A percentile compares a stretch with the other conserved stretches of the same genome.
phyloP scores from a whole-genome alignment of 2,113 vertebrate genomes.

The Euleptes europaea region DNA sequence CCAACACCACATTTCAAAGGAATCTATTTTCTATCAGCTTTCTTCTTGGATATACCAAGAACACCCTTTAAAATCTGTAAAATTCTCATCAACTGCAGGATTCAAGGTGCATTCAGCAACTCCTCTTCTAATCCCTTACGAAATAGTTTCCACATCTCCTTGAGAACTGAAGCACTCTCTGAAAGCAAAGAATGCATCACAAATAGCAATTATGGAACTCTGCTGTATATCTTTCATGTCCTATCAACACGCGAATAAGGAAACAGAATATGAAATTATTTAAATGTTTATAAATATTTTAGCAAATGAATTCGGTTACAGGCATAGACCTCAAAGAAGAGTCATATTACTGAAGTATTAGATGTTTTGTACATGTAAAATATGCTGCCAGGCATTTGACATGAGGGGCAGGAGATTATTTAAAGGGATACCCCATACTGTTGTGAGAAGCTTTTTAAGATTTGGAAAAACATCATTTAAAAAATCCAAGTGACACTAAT shows the following conservation, averaged over 20 bases:
- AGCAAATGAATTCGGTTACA: background rate
- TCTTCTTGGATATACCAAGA: too few species aligned
- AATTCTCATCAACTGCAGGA: background rate
- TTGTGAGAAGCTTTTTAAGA: too few species aligned
- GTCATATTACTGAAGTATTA: background rate
- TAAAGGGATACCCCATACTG: background rate
- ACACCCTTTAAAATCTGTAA: background rate
- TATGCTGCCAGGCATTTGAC: background rate
- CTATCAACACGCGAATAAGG: background rate
- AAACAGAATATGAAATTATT: background rate
- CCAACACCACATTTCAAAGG: too few species aligned
- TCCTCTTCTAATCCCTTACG: background rate
- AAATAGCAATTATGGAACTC: background rate
- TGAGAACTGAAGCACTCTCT: background rate
- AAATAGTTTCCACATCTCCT: background rate
- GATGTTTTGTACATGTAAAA: background rate
- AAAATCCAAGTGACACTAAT: background rate
- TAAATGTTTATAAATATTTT: background rate
- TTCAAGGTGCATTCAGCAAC: background rate
- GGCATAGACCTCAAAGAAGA: background rate
- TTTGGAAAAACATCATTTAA: too few species aligned
- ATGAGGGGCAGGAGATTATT: background rate
- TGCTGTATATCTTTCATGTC: background rate
- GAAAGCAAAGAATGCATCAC: background rate
- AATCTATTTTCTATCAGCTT: too few species aligned